Evolutionary conservation across 2,113 vertebrate genomes (phyloP).

Genomic region (Phylloscopus whistleri): DNA sequence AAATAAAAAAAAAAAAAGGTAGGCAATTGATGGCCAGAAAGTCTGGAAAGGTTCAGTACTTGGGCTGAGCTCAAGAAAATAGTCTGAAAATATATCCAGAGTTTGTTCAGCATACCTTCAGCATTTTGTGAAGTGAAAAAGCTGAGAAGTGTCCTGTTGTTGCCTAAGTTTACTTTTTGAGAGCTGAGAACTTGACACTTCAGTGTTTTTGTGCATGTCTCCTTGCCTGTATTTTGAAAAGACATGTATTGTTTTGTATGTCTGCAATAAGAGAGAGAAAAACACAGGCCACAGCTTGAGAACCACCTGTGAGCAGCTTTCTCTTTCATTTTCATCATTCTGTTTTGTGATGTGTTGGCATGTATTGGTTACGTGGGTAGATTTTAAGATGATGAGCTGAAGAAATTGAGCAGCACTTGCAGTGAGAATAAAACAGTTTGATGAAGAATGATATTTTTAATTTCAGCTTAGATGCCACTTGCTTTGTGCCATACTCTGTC

Average conservation of each 20-base stretch:
- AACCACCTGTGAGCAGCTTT: constrained; percentile 15
- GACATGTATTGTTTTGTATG: not conserved
- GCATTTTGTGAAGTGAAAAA: not conserved
- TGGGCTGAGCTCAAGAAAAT: not conserved
- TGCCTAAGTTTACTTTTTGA: not conserved
- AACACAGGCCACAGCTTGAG: not conserved
- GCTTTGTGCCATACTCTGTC: not conserved
- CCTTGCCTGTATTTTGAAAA: not conserved
- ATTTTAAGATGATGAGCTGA: not conserved
- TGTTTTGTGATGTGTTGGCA: constrained; percentile 9
- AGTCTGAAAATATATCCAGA: not conserved
- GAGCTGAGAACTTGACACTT: not conserved
- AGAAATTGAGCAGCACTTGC: not conserved
- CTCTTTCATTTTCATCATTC: not conserved
- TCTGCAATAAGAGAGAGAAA: not conserved
- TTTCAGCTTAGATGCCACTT: not conserved
- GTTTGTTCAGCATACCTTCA: not conserved
- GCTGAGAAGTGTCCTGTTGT: not conserved
- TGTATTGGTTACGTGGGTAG: not conserved
- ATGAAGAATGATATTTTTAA: not conserved
- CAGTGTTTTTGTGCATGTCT: not conserved
- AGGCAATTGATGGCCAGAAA: rapidly evolving
- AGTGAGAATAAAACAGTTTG: not conserved
- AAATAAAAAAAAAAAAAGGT: not conserved
- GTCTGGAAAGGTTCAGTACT: not conserved